phyloP scores from a whole-genome alignment of 2,113 vertebrate species.

The Archilochus colubris region DNA sequence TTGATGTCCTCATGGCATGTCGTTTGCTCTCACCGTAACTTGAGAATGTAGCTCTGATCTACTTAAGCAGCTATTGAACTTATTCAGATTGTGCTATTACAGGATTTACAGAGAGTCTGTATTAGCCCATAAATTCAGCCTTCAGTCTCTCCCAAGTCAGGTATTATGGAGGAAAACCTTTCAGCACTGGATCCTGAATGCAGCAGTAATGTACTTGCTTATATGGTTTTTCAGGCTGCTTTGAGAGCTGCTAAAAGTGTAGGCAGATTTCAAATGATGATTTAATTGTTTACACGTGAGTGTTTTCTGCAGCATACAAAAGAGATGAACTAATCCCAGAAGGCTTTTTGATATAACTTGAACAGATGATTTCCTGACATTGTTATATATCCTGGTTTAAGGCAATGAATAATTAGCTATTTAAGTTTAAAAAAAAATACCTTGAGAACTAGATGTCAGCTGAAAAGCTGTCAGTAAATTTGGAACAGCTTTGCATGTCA shows the following conservation, averaged over 20 bases:
- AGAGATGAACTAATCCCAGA: conserved; percentile 53
- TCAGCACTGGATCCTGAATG: neutral
- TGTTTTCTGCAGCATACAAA: conserved; percentile 52
- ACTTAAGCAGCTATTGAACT: neutral
- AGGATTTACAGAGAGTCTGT: neutral
- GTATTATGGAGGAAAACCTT: neutral
- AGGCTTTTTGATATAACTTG: conserved; percentile 63
- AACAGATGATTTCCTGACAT: conserved; percentile 70
- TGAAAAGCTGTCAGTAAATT: conserved; percentile 75
- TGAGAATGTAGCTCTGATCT: neutral
- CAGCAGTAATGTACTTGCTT: neutral
- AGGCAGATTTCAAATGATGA: conserved; percentile 64
- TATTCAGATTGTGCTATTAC: neutral
- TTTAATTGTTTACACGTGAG: conserved; percentile 76
- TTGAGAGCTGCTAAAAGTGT: conserved; percentile 28
- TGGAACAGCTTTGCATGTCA: conserved; percentile 70
- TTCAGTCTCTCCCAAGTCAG: neutral
- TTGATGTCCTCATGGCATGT: neutral
- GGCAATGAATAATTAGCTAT: conserved; percentile 73
- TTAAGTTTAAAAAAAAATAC: conserved; percentile 71
- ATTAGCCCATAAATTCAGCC: neutral
- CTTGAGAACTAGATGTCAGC: conserved; percentile 73
- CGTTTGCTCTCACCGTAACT: neutral
- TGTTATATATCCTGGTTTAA: conserved; percentile 71
- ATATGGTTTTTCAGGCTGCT: neutral